These are phyloP conservation scores for Chitala chitala DNA, from an alignment of 2,113 vertebrate genomes.

Conservation along the genomic window DNA sequence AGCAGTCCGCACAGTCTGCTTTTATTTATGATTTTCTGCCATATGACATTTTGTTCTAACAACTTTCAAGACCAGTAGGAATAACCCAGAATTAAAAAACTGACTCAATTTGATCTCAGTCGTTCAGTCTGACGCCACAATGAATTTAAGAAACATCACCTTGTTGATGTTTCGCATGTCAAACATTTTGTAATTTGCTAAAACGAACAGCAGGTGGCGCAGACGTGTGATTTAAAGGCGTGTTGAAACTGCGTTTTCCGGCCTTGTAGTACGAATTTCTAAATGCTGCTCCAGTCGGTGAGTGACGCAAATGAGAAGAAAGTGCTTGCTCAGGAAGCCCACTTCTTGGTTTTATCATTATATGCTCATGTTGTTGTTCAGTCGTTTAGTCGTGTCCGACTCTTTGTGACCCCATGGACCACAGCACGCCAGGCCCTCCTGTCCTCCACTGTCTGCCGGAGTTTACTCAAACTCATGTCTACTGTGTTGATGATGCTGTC, in stretches of 20 bases:
- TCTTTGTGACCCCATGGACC: too few relatives aligned
- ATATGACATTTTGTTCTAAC: too few relatives aligned
- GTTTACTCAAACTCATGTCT: too few relatives aligned
- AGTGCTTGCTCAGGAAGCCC: background rate
- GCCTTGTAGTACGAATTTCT: background rate
- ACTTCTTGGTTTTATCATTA: background rate
- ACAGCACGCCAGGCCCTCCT: too few relatives aligned
- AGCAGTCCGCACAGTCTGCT: background rate
- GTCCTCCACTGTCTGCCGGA: too few relatives aligned
- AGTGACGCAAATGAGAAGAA: background rate
- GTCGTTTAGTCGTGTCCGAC: too few relatives aligned
- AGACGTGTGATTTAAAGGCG: constrained; percentile 37
- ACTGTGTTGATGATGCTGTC: too few relatives aligned
- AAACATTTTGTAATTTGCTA: constrained; percentile 18
- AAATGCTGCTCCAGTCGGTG: background rate
- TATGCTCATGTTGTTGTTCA: background rate
- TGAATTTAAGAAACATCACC: constrained; percentile 10
- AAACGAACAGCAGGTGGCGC: constrained; percentile 47
- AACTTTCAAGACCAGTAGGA: background rate
- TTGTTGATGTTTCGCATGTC: constrained; percentile 43
- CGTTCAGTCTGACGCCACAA: background rate
- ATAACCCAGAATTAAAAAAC: background rate
- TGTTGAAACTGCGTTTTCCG: background rate
- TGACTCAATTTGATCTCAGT: background rate
- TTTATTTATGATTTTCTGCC: background rate